phyloP scores from a whole-genome alignment of 2,888 invertebrate genomes.

The Zonitis immaculata region DNA sequence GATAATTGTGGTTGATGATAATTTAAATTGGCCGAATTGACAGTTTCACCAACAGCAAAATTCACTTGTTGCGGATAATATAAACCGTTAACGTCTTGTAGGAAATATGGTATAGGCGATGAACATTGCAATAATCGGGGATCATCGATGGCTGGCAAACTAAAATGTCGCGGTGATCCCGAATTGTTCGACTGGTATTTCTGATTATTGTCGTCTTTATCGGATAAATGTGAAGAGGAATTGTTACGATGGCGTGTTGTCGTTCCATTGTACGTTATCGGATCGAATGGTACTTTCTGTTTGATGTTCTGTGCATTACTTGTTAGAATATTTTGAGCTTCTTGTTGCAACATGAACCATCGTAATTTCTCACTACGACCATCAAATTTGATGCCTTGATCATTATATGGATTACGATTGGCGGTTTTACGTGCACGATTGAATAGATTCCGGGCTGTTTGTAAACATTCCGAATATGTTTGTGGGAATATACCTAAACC shows the following conservation, averaged over 20 bases:
- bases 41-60: constrained; percentile 66
- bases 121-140: constrained; percentile 45
- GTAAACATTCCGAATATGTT: constrained; percentile 70
- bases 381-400: constrained; percentile 70
- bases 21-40: constrained; percentile 40
- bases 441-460: constrained; percentile 73
- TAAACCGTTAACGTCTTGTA: constrained; percentile 43
- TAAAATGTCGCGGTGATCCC: constrained; percentile 62
- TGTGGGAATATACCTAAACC: constrained; percentile 70
- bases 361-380: constrained; percentile 64
- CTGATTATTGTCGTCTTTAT: background rate
- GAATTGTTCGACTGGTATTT: constrained; percentile 9
- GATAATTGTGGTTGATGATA: too few species aligned
- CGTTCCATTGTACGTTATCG: constrained; percentile 52
- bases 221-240: background rate
- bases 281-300: constrained; percentile 71
- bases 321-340: constrained; percentile 71
- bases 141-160: constrained; percentile 63
- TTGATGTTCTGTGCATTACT: constrained; percentile 73
- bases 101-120: constrained; percentile 45
- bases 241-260: background rate
- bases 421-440: constrained; percentile 71
- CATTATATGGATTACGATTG: constrained; percentile 67
- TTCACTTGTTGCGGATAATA: constrained; percentile 52
- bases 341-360: constrained; percentile 88